A percentile compares a stretch with the other conserved stretches of the same genome.
Evolutionary conservation across 2,888 invertebrate species (phyloP).

Genomic region (Leptinotarsa haldemani): DNA sequence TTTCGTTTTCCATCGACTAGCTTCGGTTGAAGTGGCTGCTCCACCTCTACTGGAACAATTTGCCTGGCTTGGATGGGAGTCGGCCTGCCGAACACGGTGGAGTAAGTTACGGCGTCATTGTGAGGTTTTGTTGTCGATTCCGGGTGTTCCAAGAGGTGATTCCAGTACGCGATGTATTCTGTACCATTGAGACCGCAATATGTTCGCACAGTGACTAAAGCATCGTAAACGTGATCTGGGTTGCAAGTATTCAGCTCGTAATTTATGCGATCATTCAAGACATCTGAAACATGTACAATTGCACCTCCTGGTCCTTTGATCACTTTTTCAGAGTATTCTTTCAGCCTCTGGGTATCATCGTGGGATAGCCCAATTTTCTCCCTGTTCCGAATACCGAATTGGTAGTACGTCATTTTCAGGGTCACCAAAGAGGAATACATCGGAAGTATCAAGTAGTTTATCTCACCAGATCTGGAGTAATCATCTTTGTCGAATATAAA

Average conservation of each 20-base stretch:
- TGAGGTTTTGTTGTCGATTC: too few species aligned
- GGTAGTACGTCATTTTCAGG: conserved; percentile 13
- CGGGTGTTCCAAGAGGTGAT: too few species aligned
- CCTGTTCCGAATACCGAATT: conserved; percentile 4
- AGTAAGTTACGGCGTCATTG: too few species aligned
- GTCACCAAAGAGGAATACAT: conserved; percentile 9
- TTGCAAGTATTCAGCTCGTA: background rate
- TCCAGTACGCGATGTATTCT: too few species aligned
- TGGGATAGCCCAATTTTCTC: conserved; percentile 6
- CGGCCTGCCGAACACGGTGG: too few species aligned
- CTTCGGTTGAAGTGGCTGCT: too few species aligned
- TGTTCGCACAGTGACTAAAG: background rate
- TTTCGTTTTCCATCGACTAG: too few species aligned
- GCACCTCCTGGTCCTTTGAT: background rate
- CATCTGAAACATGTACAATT: background rate
- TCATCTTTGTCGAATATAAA: background rate
- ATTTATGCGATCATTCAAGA: background rate
- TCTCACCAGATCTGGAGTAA: background rate
- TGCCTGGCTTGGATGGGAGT: too few species aligned
- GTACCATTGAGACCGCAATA: background rate
- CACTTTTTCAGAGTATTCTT: background rate
- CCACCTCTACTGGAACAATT: too few species aligned
- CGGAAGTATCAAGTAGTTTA: conserved; percentile 17
- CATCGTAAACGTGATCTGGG: background rate
- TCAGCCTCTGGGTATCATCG: background rate